phyloP scores from a whole-genome alignment of 2,888 invertebrate species.

The Drosophila yooni region DNA sequence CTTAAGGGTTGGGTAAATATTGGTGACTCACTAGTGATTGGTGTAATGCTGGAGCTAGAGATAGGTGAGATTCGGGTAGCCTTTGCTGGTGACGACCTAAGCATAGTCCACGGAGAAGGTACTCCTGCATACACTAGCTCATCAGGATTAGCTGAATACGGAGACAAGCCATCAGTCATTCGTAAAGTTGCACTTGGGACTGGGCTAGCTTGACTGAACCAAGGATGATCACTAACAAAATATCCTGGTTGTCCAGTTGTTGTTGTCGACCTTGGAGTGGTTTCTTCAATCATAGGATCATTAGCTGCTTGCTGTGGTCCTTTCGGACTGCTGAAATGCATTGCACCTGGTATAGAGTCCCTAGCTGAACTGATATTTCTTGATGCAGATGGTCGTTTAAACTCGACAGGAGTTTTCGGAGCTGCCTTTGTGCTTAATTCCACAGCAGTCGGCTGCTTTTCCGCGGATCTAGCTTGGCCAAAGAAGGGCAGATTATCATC shows the following conservation, averaged over 20 bases:
- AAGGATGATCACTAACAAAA: background rate
- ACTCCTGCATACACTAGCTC: background rate
- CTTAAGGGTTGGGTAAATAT: background rate
- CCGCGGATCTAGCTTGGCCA: background rate
- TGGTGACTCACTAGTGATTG: background rate
- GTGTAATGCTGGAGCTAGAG: background rate
- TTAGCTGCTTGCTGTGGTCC: background rate
- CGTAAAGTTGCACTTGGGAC: background rate
- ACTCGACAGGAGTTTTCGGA: background rate
- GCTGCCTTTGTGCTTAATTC: background rate
- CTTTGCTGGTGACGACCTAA: background rate
- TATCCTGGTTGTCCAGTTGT: background rate
- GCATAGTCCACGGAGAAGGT: background rate
- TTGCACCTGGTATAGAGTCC: background rate
- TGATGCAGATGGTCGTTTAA: background rate
- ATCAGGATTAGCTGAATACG: background rate
- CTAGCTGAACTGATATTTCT: background rate
- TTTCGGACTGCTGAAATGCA: background rate
- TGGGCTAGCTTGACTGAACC: background rate
- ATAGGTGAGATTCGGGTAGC: background rate
- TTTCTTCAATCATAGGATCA: background rate
- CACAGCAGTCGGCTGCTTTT: background rate
- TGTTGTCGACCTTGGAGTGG: background rate
- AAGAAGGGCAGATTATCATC: slow-evolving; percentile 20
- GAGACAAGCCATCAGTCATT: background rate